Conservation (phyloP, 2,888 invertebrate species). For the Drosophila pullipes region DNA sequence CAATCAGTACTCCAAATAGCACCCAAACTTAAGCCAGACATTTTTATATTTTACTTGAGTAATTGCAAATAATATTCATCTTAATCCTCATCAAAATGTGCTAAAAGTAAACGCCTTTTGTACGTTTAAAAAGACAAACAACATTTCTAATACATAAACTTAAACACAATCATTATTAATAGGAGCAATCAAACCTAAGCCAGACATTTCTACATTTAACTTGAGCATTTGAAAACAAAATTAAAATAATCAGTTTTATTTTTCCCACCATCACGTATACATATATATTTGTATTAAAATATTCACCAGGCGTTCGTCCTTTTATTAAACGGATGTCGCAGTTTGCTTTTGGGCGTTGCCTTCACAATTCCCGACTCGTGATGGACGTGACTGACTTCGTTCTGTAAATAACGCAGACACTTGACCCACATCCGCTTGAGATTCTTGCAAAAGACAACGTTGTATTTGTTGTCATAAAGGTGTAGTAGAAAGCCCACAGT, state of each 20-base stretch:
- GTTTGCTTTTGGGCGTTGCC: conserved; percentile 16
- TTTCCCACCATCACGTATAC: background rate
- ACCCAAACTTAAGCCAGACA: background rate
- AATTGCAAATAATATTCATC: background rate
- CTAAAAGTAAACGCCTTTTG: background rate
- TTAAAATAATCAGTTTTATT: background rate
- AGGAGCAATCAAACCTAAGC: background rate
- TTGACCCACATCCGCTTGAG: conserved; percentile 37
- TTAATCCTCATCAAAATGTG: background rate
- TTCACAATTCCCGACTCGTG: conserved; percentile 4
- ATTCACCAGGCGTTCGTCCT: conserved; percentile 59
- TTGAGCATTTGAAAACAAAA: background rate
- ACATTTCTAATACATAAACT: background rate
- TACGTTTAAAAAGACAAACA: background rate
- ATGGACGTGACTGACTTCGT: conserved; percentile 38
- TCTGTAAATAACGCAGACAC: conserved; percentile 46
- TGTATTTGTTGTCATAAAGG: conserved; percentile 75
- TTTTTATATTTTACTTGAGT: background rate
- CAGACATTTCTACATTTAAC: background rate
- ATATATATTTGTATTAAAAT: background rate
- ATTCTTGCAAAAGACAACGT: conserved; percentile 36
- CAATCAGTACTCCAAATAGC: background rate
- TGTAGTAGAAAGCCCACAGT: conserved; percentile 80
- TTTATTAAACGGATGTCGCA: conserved; percentile 58
- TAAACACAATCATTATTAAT: background rate